Conservation (phyloP, 1,140 invertebrate species). For the Pomacea maculata region DNA sequence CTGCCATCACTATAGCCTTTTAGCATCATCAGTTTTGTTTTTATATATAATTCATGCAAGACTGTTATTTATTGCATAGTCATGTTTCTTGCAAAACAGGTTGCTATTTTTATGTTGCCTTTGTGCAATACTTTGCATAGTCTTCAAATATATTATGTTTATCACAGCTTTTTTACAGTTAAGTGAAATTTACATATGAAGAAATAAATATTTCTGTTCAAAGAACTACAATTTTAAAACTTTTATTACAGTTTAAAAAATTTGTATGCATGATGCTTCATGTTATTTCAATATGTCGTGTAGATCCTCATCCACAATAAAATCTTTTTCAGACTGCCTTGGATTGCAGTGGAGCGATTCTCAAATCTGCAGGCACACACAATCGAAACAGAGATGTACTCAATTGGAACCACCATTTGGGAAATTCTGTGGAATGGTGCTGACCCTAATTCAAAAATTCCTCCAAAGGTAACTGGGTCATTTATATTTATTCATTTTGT, state of each 20-base stretch:
- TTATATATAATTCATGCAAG: background rate
- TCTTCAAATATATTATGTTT: background rate
- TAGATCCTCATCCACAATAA: background rate
- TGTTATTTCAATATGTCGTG: background rate
- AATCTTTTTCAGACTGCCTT: slow-evolving; percentile 2
- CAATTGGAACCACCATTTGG: slow-evolving; percentile 10
- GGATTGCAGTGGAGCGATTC: slow-evolving; percentile 12
- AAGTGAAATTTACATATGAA: too few species aligned
- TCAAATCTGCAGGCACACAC: background rate
- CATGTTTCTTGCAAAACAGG: too few species aligned
- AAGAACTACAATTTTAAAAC: background rate
- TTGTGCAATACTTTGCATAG: too few species aligned
- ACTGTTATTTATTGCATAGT: background rate
- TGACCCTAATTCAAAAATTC: background rate
- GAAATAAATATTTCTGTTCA: too few species aligned
- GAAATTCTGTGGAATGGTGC: slow-evolving; percentile 1
- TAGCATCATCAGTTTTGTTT: background rate
- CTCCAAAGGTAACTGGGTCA: background rate
- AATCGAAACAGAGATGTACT: slow-evolving; percentile 7
- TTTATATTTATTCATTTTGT: too few species aligned
- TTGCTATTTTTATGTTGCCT: background rate
- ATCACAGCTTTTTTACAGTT: background rate
- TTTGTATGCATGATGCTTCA: background rate
- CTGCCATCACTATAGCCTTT: background rate
- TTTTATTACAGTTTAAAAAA: background rate